These are phyloP conservation scores for Alosa sapidissima DNA, from an alignment of 2,797 vertebrate genomes.

Conservation along the genomic window DNA sequence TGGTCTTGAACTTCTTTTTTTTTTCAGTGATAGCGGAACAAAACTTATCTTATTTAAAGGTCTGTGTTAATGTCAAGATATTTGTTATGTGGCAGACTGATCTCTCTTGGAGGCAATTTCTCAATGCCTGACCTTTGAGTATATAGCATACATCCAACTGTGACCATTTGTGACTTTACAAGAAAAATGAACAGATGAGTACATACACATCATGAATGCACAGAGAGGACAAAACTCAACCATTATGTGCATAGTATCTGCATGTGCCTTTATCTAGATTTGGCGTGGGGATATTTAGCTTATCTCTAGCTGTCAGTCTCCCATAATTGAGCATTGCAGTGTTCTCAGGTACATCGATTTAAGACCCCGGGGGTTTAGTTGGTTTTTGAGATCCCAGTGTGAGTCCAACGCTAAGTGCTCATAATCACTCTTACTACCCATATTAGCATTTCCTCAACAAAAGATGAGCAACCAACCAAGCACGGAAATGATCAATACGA, in stretches of 20 bases:
- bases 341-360: constrained; percentile 1
- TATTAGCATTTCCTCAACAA: background rate
- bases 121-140: background rate
- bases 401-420: background rate
- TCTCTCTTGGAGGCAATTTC: background rate
- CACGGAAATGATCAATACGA: background rate
- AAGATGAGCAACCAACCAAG: background rate
- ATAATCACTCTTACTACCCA: background rate
- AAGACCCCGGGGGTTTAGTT: background rate
- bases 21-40: background rate
- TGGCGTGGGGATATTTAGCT: background rate
- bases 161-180: background rate
- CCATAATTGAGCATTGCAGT: background rate
- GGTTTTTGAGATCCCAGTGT: background rate
- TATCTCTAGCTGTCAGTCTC: background rate
- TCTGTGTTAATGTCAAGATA: constrained; percentile 1
- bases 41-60: background rate
- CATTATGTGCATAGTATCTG: constrained; percentile 43
- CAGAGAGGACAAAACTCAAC: background rate
- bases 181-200: background rate
- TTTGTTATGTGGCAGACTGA: background rate
- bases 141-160: background rate
- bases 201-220: background rate
- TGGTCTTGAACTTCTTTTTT: background rate
- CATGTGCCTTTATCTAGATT: constrained; percentile 52